These are phyloP conservation scores for Patella pellucida DNA, from an alignment of 2,888 invertebrate genomes.

Conservation along the genomic window DNA sequence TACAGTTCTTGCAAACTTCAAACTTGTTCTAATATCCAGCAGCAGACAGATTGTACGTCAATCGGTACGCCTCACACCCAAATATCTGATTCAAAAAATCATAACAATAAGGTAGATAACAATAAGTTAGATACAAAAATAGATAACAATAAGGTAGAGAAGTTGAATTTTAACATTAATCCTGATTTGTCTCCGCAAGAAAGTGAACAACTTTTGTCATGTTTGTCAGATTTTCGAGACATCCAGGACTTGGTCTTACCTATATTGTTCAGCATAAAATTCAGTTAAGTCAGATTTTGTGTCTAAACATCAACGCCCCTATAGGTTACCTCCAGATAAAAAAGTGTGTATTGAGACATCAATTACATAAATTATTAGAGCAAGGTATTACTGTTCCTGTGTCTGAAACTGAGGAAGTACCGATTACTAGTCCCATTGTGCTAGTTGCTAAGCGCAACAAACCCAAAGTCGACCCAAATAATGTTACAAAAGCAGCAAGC, in stretches of 20 bases:
- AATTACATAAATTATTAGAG: slow-evolving; percentile 24
- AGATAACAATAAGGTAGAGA: too few species aligned
- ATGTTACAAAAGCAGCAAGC: slow-evolving; percentile 23
- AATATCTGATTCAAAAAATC: neutral
- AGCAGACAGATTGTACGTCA: neutral
- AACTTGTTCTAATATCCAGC: neutral
- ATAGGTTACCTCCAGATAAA: slow-evolving; percentile 31
- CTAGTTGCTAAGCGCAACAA: slow-evolving; percentile 28
- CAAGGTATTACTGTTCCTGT: slow-evolving; percentile 28
- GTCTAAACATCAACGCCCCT: slow-evolving; percentile 26
- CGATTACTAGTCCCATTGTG: slow-evolving; percentile 31
- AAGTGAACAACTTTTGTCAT: neutral
- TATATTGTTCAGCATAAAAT: slow-evolving; percentile 25
- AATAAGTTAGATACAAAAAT: too few species aligned
- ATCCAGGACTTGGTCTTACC: slow-evolving; percentile 7
- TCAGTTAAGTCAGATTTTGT: slow-evolving; percentile 18
- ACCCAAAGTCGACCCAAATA: slow-evolving; percentile 12
- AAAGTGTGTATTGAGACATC: slow-evolving; percentile 24
- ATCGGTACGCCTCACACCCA: too few species aligned
- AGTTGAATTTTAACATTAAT: neutral
- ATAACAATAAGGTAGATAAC: too few species aligned
- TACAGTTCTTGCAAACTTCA: neutral
- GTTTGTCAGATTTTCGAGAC: neutral
- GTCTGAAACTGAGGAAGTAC: slow-evolving; percentile 23
- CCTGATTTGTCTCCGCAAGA: neutral